phyloP scores from a whole-genome alignment of 1,140 invertebrate species.

The Drosophila ficusphila region DNA sequence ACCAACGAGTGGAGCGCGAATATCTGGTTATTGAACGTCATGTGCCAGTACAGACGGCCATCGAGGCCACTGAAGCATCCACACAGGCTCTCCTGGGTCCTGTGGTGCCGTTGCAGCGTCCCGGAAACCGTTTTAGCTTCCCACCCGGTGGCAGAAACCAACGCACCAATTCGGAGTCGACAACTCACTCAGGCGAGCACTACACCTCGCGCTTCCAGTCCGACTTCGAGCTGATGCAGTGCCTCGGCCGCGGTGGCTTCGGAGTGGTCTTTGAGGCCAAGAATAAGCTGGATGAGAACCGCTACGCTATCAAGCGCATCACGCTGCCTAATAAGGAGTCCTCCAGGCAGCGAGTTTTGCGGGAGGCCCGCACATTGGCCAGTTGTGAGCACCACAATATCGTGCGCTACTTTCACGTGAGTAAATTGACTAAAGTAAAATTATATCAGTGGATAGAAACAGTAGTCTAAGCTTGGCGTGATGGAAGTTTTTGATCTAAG shows the following conservation, averaged over 20 bases:
- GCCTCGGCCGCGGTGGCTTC: slow-evolving; percentile 97
- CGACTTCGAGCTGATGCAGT: slow-evolving; percentile 94
- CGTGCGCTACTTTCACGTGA: slow-evolving; percentile 92
- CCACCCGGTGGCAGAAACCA: slow-evolving; percentile 13
- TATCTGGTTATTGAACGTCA: slow-evolving; percentile 84
- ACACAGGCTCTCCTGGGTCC: slow-evolving; percentile 69
- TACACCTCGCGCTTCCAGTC: slow-evolving; percentile 88
- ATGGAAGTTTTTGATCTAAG: no score
- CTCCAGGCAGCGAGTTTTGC: slow-evolving; percentile 93
- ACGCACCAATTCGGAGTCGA: slow-evolving; percentile 78
- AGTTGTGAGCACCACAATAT: slow-evolving; percentile 97
- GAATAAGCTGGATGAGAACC: slow-evolving; percentile 97
- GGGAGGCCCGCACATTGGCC: slow-evolving; percentile 97
- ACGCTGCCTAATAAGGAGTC: slow-evolving; percentile 92
- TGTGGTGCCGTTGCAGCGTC: slow-evolving; percentile 40
- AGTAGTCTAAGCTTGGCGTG: no score
- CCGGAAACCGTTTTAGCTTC: slow-evolving; percentile 43
- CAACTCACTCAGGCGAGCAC: slow-evolving; percentile 71
- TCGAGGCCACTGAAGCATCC: slow-evolving; percentile 79
- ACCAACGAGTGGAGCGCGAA: slow-evolving; percentile 75
- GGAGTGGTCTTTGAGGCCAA: slow-evolving; percentile 98
- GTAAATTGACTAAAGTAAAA: not conserved
- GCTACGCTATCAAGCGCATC: slow-evolving; percentile 98
- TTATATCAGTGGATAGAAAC: no score
- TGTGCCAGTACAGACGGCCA: slow-evolving; percentile 81